Base-by-base conservation (phyloP, 2,113 vertebrate genomes). In the Cygnus atratus region DNA sequence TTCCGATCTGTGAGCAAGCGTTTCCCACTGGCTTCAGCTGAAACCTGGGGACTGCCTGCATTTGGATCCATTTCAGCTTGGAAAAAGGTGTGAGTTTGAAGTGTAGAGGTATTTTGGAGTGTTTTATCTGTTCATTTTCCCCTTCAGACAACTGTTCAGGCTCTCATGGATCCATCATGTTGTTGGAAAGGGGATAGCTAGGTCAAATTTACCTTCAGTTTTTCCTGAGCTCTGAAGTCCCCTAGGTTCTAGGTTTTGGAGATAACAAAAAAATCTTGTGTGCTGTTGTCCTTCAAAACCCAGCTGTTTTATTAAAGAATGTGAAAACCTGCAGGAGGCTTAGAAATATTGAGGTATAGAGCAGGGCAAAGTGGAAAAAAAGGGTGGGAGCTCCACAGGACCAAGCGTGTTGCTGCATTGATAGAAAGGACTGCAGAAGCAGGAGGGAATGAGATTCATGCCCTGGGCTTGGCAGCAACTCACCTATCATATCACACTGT, bases 1-100 rank as follows among this genome's bases (percentile, higher is more conserved):
- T 80, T 84, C 39, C 31, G n/a, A 1, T 13, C 13, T 25, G 11
- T 0, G 0, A 71, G 7, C 39, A 50, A 19, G 39, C 52, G 1
- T 29, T 1, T 4, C 20, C 29, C 14, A 6, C 21, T 67, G 33
- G 20, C 35, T 77, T 81, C 48, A 54, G 11, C 54, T 29, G 24
- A 67, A 66, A 50, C 61, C 35, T 46, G 33, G 29, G 22, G 11
- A 13, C 72, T 46, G 9, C 52, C 22, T 86, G 43, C 11, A 33
- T 79, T 65, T 73, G 37, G 12, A 37, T 87, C 55, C 57, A 16
- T 33, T 73, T 61, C 1, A 0, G 2, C 65, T 92, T 88, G 11
- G 1, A 57, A 80, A 73, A 52, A 28, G 10, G 8, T 46, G 5
- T 0, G 6, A 70, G 24, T 31, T 63, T 28, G 80, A 84, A 74